These are phyloP conservation scores for Mimumesa dahlbomi DNA, from an alignment of 2,888 invertebrate genomes.

Conservation along the genomic window DNA sequence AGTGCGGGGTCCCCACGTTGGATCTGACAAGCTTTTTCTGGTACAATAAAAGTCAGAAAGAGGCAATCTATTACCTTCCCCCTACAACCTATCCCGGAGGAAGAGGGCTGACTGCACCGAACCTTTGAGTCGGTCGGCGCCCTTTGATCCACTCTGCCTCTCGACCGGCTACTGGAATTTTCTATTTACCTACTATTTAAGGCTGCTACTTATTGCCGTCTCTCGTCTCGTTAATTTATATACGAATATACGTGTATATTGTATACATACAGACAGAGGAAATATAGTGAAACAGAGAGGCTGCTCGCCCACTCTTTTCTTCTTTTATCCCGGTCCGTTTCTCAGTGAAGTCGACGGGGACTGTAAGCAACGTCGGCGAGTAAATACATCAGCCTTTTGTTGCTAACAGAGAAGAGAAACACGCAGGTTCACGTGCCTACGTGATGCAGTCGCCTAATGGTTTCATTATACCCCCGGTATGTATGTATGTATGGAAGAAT, in stretches of 20 bases:
- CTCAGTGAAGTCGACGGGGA: neutral
- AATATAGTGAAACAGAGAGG: slow-evolving; percentile 7
- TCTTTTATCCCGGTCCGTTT: neutral
- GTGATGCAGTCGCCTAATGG: slow-evolving; percentile 57
- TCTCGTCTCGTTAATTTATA: slow-evolving; percentile 71
- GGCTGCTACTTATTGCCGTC: slow-evolving; percentile 65
- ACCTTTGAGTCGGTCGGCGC: slow-evolving; percentile 58
- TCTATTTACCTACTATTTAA: slow-evolving; percentile 69
- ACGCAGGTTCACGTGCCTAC: slow-evolving; percentile 42
- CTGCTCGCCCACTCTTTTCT: neutral
- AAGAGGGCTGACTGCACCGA: slow-evolving; percentile 53
- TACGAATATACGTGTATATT: slow-evolving; percentile 15
- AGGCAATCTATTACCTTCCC: slow-evolving; percentile 70
- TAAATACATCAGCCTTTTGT: slow-evolving; percentile 53
- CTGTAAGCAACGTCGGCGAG: slow-evolving; percentile 20
- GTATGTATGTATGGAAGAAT: neutral
- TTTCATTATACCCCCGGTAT: slow-evolving; percentile 54
- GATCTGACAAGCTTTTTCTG: slow-evolving; percentile 69
- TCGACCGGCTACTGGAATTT: slow-evolving; percentile 66
- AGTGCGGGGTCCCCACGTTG: slow-evolving; percentile 55
- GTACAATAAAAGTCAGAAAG: slow-evolving; percentile 71
- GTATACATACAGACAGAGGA: too few species aligned
- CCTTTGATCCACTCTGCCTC: slow-evolving; percentile 64
- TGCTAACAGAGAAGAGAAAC: slow-evolving; percentile 43
- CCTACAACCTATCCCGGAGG: slow-evolving; percentile 48